These are phyloP conservation scores for Turnix velox DNA, from an alignment of 2,113 vertebrate species.

Conservation along the genomic window DNA sequence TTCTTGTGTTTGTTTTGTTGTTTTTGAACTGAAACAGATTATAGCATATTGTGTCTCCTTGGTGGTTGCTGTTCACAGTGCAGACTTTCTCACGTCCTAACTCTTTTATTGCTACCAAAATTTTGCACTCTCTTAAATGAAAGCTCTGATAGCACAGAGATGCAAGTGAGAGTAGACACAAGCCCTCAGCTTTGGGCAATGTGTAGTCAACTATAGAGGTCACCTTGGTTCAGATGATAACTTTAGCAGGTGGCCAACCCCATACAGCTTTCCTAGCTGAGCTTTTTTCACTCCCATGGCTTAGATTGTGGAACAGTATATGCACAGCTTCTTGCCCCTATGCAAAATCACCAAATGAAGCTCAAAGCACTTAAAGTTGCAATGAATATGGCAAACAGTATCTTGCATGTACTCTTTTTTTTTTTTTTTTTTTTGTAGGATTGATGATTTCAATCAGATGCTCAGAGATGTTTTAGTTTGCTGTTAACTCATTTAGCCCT, in stretches of 20 bases:
- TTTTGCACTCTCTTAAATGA: neutral
- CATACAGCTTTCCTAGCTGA: neutral
- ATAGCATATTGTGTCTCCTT: neutral
- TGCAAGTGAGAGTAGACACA: neutral
- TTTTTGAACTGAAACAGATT: neutral
- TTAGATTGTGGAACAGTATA: neutral
- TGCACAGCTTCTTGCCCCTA: neutral
- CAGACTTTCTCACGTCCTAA: neutral
- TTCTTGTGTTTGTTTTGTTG: neutral
- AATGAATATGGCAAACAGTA: neutral
- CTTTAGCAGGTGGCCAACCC: neutral
- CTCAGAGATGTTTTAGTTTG: neutral
- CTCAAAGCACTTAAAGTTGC: neutral
- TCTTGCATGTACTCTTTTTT: neutral
- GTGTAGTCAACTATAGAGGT: rapidly evolving
- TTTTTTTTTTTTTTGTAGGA: too few species aligned
- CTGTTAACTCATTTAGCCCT: neutral
- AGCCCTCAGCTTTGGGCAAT: neutral
- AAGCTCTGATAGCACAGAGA: neutral
- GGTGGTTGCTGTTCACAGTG: neutral
- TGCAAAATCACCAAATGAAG: neutral
- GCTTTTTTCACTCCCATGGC: neutral
- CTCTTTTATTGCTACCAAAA: neutral
- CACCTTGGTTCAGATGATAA: rapidly evolving
- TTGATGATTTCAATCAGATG: neutral